Evolutionary conservation across 2,113 vertebrate genomes (phyloP).

Genomic region (Gracilinanus agilis): DNA sequence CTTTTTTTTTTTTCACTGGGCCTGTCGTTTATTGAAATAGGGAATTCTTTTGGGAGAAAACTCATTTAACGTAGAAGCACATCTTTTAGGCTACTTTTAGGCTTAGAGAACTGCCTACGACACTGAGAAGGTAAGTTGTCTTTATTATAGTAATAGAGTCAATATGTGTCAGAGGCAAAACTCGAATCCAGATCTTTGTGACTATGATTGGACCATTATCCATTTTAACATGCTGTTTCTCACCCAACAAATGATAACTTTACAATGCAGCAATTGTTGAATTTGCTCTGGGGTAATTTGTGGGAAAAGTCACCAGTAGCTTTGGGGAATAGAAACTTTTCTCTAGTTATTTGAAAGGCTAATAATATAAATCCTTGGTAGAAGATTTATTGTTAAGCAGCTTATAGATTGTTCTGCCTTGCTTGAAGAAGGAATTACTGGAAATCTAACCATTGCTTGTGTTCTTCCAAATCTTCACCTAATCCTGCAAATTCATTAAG

Average conservation of each 20-base stretch:
- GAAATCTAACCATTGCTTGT: not conserved
- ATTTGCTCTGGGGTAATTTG: not conserved
- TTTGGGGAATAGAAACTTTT: not conserved
- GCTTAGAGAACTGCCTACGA: not conserved
- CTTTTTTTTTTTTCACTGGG: not conserved
- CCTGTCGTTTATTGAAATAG: not conserved
- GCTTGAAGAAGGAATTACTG: not conserved
- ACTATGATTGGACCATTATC: not conserved
- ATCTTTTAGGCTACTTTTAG: not conserved
- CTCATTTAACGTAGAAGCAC: not conserved
- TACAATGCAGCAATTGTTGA: not conserved
- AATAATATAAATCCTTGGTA: slow-evolving; percentile 9
- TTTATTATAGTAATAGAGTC: not conserved
- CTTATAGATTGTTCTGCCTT: not conserved
- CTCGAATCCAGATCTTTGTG: not conserved
- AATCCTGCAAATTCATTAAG: not conserved
- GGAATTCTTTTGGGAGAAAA: not conserved
- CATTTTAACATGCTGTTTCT: not conserved
- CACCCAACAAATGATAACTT: not conserved
- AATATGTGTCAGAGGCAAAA: not conserved
- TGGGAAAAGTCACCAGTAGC: not conserved
- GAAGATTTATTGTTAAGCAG: not conserved
- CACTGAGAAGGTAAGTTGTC: not conserved
- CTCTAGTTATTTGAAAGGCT: not conserved
- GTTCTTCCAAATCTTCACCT: not conserved